Percentiles rank a stretch among this genome's conserved stretches.
Conservation (phyloP, 2,888 invertebrate species). For the Carabus problematicus region DNA sequence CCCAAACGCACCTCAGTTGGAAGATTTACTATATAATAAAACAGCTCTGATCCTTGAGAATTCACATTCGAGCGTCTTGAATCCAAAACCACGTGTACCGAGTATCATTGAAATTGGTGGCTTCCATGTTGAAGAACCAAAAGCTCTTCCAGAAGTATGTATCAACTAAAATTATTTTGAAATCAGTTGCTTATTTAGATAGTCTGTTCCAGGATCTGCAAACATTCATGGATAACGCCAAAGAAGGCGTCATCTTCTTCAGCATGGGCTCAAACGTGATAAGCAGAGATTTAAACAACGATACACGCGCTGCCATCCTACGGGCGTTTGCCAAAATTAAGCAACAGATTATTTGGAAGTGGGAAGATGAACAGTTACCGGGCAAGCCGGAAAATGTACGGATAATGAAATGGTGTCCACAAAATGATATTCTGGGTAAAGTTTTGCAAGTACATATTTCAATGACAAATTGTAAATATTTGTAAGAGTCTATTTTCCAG, state of each 20-base stretch:
- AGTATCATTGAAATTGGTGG: constrained; percentile 37
- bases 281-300: constrained; percentile 1
- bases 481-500: constrained; percentile 50
- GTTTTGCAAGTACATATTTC: too few relatives aligned
- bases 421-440: not conserved
- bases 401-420: constrained; percentile 2
- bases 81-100: constrained; percentile 33
- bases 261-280: constrained; percentile 24
- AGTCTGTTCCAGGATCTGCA: constrained; percentile 3
- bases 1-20: constrained; percentile 19
- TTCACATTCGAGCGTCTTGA: constrained; percentile 32
- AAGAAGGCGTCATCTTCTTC: constrained; percentile 18
- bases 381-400: not conserved
- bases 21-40: constrained; percentile 27
- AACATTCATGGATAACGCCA: constrained; percentile 22
- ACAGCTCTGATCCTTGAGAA: constrained; percentile 36
- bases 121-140: constrained; percentile 11
- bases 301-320: not conserved
- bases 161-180: not conserved
- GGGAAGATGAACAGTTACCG: not conserved
- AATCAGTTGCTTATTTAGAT: not conserved
- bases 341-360: not conserved
- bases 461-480: too few relatives aligned
- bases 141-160: constrained; percentile 16
- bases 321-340: not conserved